phyloP scores from a whole-genome alignment of 2,113 vertebrate genomes.

The Ahaetulla prasina region DNA sequence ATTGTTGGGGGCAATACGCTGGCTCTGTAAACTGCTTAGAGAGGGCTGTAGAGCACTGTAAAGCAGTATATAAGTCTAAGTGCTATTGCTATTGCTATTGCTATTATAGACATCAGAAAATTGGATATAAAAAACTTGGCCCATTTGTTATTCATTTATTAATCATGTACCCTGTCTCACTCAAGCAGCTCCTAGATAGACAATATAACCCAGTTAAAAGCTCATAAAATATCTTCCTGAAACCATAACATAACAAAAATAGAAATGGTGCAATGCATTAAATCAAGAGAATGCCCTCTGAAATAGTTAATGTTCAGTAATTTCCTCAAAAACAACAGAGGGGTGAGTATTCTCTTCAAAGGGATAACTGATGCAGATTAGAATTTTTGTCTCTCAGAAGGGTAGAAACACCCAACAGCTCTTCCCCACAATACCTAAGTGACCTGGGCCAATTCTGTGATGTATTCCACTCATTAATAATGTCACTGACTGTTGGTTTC shows the following conservation, averaged over 20 bases:
- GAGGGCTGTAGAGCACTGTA: too few relatives aligned
- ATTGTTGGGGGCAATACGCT: too few relatives aligned
- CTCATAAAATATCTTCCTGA: neutral
- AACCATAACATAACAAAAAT: neutral
- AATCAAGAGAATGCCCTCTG: neutral
- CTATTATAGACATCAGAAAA: neutral
- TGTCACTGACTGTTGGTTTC: neutral
- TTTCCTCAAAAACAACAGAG: neutral
- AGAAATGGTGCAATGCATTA: neutral
- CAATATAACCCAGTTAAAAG: neutral
- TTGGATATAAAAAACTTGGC: neutral
- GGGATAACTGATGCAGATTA: neutral
- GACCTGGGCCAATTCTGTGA: neutral
- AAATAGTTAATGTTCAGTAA: neutral
- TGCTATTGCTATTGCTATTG: too few relatives aligned
- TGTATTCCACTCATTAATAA: neutral
- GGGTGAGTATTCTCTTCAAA: neutral
- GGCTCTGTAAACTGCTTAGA: too few relatives aligned
- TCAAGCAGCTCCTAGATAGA: neutral
- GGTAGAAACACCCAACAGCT: neutral
- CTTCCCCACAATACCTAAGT: neutral
- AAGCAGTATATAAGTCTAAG: too few relatives aligned
- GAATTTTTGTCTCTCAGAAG: neutral
- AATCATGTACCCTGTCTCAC: neutral
- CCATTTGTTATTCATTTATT: neutral